Evolutionary conservation across 2,888 invertebrate species (phyloP).

Genomic region (Acrocyrtus sp.): DNA sequence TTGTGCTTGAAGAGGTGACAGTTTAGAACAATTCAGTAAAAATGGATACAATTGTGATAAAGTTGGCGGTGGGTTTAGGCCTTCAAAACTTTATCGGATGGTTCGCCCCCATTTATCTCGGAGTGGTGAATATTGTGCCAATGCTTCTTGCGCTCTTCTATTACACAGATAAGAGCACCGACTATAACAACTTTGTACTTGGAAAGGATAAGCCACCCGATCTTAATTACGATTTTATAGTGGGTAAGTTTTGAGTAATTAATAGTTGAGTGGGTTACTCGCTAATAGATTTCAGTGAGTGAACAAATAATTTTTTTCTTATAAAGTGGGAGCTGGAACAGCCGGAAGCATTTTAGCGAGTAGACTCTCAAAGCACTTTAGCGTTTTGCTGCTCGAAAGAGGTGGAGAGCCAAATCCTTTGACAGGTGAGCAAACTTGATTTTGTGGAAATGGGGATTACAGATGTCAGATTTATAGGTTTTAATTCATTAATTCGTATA

Average conservation of each 20-base stretch:
- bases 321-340: constrained; percentile 31
- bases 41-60: constrained; percentile 44
- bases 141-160: constrained; percentile 35
- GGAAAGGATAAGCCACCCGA: constrained; percentile 27
- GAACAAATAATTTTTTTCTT: neutral
- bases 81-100: constrained; percentile 35
- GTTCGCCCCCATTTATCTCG: constrained; percentile 40
- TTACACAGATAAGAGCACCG: constrained; percentile 46
- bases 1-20: too few species aligned
- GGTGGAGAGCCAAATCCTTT: constrained; percentile 69
- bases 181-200: constrained; percentile 19
- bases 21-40: too few species aligned
- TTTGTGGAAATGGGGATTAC: too few species aligned
- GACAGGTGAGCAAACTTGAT: too few species aligned
- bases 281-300: neutral
- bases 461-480: too few species aligned
- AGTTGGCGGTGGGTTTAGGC: constrained; percentile 35
- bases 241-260: constrained; percentile 44
- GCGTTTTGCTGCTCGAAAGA: constrained; percentile 76
- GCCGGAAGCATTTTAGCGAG: constrained; percentile 74
- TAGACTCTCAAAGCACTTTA: constrained; percentile 69
- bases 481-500: too few species aligned
- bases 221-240: constrained; percentile 47
- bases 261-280: neutral
- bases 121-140: constrained; percentile 29